Percentiles rank a stretch among this genome's conserved stretches.
Conservation (phyloP, 2,888 invertebrate species). For the Drosophila setosimentum region DNA sequence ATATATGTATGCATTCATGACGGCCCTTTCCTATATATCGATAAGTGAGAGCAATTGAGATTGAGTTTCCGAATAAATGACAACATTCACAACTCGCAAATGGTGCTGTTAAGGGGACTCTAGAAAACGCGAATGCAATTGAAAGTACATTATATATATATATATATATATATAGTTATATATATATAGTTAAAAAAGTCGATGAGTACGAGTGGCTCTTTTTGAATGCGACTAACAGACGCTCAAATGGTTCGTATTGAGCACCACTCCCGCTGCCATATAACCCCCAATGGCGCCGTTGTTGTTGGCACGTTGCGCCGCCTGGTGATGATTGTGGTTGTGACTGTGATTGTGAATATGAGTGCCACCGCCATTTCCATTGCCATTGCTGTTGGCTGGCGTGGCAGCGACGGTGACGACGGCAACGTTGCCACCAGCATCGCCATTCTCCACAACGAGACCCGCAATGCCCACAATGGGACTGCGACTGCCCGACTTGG, state of each 20-base stretch:
- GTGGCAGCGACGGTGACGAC: slow-evolving; percentile 36
- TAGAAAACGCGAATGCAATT: slow-evolving; percentile 10
- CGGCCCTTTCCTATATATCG: background rate
- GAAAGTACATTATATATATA: slow-evolving; percentile 23
- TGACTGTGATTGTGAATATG: slow-evolving; percentile 35
- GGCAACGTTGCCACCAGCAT: slow-evolving; percentile 10
- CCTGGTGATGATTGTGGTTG: slow-evolving; percentile 46
- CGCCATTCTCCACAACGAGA: slow-evolving; percentile 57
- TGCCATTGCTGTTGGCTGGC: slow-evolving; percentile 39
- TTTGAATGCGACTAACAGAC: slow-evolving; percentile 79
- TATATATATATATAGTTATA: background rate
- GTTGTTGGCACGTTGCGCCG: slow-evolving; percentile 60
- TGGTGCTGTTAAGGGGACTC: slow-evolving; percentile 4
- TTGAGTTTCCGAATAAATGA: background rate
- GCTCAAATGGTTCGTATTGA: slow-evolving; percentile 84
- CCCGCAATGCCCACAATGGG: slow-evolving; percentile 60
- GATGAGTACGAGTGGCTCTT: slow-evolving; percentile 18
- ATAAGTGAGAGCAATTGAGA: slow-evolving; percentile 19
- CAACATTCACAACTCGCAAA: slow-evolving; percentile 19
- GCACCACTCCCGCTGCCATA: slow-evolving; percentile 84
- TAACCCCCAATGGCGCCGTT: slow-evolving; percentile 79
- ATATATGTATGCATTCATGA: background rate
- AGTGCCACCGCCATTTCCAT: slow-evolving; percentile 13
- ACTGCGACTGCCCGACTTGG: slow-evolving; percentile 63
- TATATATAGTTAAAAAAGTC: background rate